A percentile compares a stretch with the other conserved stretches of the same genome.
Evolutionary conservation across 2,797 vertebrate genomes (phyloP).

Genomic region (Nannoperca australis): DNA sequence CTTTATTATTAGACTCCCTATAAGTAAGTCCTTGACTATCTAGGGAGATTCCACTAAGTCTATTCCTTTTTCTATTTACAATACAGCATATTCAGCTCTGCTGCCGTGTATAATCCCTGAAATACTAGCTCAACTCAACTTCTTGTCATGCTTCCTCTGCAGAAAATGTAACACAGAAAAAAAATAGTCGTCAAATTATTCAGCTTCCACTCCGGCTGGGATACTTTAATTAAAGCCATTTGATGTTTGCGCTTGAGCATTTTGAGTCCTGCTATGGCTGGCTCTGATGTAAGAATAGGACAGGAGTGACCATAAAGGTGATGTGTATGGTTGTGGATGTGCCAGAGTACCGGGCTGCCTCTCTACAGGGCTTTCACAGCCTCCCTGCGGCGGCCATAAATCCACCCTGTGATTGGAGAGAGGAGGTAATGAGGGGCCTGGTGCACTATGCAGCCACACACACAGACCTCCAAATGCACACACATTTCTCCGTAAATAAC

Average conservation of each 20-base stretch:
- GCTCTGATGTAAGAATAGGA: conserved; percentile 47
- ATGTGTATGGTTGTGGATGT: conserved; percentile 55
- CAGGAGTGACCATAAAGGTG: conserved; percentile 66
- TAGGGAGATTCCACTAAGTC: conserved; percentile 1
- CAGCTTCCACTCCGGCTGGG: conserved; percentile 15
- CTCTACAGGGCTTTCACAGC: conserved; percentile 59
- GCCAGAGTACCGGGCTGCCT: conserved; percentile 65
- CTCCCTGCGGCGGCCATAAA: conserved; percentile 69
- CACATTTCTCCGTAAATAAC: conserved; percentile 67
- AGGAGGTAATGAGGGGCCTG: conserved; percentile 71
- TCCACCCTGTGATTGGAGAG: conserved; percentile 74
- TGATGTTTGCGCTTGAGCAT: conserved; percentile 47
- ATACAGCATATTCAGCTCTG: conserved; percentile 33
- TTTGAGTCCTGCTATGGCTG: conserved; percentile 8
- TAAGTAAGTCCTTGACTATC: conserved; percentile 30
- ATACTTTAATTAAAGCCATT: conserved; percentile 63
- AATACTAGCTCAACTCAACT: conserved; percentile 27
- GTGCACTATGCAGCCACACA: conserved; percentile 36
- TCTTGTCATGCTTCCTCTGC: conserved; percentile 32
- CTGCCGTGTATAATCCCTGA: conserved; percentile 35
- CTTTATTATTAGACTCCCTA: conserved; percentile 43
- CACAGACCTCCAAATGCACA: conserved; percentile 17
- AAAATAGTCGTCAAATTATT: conserved; percentile 51
- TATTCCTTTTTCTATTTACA: conserved; percentile 32
- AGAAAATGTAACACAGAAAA: conserved; percentile 40